These are phyloP conservation scores for Pilophorus perplexus DNA, from an alignment of 2,888 invertebrate species.

Conservation along the genomic window DNA sequence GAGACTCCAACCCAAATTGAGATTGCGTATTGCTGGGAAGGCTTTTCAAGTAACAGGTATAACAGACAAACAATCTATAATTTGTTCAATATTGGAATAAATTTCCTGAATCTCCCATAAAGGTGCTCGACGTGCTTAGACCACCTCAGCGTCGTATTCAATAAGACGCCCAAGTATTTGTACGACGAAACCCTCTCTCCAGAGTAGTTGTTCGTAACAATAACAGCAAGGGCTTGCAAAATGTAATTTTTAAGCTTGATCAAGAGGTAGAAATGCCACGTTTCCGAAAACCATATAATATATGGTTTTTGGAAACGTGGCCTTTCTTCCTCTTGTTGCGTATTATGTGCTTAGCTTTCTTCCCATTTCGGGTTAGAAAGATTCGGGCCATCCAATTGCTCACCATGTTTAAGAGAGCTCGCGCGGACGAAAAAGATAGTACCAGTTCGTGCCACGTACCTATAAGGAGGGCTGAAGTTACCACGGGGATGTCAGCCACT, in stretches of 20 bases:
- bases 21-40: too few relatives aligned
- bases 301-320: too few relatives aligned
- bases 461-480: too few relatives aligned
- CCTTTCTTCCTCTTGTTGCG: too few relatives aligned
- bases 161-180: conserved; percentile 4
- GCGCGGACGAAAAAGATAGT: too few relatives aligned
- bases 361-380: not conserved
- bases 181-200: not conserved
- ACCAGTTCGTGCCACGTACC: too few relatives aligned
- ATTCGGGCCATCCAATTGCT: not conserved
- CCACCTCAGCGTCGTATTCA: not conserved
- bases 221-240: not conserved
- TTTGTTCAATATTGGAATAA: conserved; percentile 16
- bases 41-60: too few relatives aligned
- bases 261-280: not conserved
- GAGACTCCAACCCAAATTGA: too few relatives aligned
- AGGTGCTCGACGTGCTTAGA: not conserved
- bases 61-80: too few relatives aligned
- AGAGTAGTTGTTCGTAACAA: not conserved
- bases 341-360: conserved; percentile 1
- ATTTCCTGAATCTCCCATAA: conserved; percentile 13
- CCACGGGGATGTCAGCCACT: too few relatives aligned
- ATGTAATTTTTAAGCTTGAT: not conserved
- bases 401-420: conserved; percentile 14
- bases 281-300: too few relatives aligned